Evolutionary conservation across 2,113 vertebrate species (phyloP).

Genomic region (Mastomys coucha): DNA sequence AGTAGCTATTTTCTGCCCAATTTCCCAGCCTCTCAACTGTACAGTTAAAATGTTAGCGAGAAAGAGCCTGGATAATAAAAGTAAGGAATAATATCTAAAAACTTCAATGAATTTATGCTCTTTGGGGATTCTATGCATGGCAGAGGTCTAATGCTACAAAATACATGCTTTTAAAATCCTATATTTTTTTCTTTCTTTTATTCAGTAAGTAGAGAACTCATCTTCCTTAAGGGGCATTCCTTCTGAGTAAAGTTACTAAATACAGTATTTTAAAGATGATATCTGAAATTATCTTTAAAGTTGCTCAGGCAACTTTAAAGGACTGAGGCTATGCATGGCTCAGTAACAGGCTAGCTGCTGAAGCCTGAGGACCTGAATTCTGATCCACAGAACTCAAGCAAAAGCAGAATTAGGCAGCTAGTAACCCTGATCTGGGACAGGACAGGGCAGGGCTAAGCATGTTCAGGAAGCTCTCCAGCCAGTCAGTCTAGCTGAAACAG

Average conservation of each 20-base stretch:
- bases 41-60: not conserved
- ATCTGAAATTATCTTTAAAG: not conserved
- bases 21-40: not conserved
- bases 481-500: not conserved
- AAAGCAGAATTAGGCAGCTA: not conserved
- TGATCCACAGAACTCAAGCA: not conserved
- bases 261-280: not conserved
- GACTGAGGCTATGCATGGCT: not conserved
- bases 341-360: not conserved
- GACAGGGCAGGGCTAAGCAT: not conserved
- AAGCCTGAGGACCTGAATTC: not conserved
- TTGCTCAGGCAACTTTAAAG: too few relatives aligned
- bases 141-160: not conserved
- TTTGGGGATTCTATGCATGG: not conserved
- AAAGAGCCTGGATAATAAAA: not conserved
- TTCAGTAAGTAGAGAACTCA: not conserved
- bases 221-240: not conserved
- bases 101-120: not conserved
- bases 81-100: not conserved
- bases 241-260: not conserved
- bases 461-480: too few relatives aligned
- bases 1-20: not conserved
- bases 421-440: not conserved
- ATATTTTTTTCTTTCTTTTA: not conserved
- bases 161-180: not conserved